These are phyloP conservation scores for Thomomys bottae DNA, from an alignment of 2,113 vertebrate species.

Conservation along the genomic window DNA sequence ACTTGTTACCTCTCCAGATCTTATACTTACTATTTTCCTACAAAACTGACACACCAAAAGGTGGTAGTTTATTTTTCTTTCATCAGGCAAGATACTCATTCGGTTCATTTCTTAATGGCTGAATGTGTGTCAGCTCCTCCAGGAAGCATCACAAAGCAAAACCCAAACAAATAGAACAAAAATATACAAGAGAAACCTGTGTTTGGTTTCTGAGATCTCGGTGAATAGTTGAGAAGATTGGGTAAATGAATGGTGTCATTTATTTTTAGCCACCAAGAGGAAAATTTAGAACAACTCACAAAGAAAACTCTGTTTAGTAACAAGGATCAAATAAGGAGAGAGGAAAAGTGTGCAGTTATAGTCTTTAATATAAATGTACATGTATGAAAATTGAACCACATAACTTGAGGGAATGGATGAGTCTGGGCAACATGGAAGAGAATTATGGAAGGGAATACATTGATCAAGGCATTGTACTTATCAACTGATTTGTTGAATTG, in stretches of 20 bases:
- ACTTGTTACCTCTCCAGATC: neutral
- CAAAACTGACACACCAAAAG: neutral
- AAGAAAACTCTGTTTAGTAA: neutral
- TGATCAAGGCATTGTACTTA: too few relatives aligned
- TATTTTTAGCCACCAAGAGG: neutral
- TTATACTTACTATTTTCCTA: neutral
- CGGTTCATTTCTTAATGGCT: constrained; percentile 38
- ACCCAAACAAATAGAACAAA: neutral
- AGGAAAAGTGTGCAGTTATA: too few relatives aligned
- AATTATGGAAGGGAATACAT: too few relatives aligned
- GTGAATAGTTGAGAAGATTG: neutral
- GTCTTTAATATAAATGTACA: too few relatives aligned
- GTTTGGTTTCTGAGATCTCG: neutral
- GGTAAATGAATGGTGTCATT: neutral
- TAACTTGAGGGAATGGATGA: too few relatives aligned
- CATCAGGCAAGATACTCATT: neutral
- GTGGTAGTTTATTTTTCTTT: neutral
- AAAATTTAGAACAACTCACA: constrained; percentile 28
- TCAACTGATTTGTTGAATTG: too few relatives aligned
- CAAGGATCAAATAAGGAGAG: neutral
- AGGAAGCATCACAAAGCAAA: neutral
- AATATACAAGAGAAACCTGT: neutral
- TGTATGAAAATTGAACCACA: too few relatives aligned
- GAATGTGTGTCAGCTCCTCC: neutral
- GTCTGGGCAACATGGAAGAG: too few relatives aligned